A percentile compares a stretch with the other conserved stretches of the same genome.
phyloP scores from a whole-genome alignment of 2,888 invertebrate genomes.

The Cistogaster globosa region DNA sequence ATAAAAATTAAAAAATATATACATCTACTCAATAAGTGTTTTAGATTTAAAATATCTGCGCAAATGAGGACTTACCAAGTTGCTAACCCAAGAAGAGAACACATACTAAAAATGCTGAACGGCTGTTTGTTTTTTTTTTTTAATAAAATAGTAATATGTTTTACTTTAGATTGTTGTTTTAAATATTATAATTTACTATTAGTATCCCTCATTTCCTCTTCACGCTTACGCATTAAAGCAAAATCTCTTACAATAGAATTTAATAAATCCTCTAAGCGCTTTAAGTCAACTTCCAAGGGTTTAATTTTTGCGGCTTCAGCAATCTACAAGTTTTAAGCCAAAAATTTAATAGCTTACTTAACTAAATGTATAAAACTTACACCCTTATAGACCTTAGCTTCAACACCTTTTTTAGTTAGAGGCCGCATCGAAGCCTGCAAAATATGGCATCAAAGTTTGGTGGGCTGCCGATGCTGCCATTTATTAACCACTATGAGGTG shows the following conservation, averaged over 20 bases:
- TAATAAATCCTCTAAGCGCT: constrained; percentile 96
- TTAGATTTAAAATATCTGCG: constrained; percentile 99
- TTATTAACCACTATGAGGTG: no score
- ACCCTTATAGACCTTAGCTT: constrained; percentile 98
- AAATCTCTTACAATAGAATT: constrained; percentile 99
- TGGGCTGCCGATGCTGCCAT: no score
- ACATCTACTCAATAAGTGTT: constrained; percentile 94
- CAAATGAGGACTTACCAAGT: constrained; percentile 99
- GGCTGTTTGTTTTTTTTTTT: constrained; percentile 98
- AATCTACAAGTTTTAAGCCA: constrained; percentile 85
- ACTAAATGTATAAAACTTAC: constrained; percentile 85
- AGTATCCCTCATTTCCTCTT: constrained; percentile 99
- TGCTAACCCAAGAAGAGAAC: constrained; percentile 95
- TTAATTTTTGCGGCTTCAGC: constrained; percentile 99
- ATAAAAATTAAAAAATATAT: background rate
- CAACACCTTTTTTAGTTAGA: constrained; percentile 96
- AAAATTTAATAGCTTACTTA: background rate
- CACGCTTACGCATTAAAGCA: constrained; percentile 96
- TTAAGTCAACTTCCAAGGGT: constrained; percentile 97
- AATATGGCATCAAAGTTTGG: no score
- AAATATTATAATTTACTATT: constrained; percentile 88
- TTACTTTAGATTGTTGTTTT: background rate
- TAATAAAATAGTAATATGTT: constrained; percentile 78
- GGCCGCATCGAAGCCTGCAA: no score
- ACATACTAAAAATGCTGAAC: constrained; percentile 99